Evolutionary conservation across 2,797 vertebrate species (phyloP).

Genomic region (Clamator glandarius): DNA sequence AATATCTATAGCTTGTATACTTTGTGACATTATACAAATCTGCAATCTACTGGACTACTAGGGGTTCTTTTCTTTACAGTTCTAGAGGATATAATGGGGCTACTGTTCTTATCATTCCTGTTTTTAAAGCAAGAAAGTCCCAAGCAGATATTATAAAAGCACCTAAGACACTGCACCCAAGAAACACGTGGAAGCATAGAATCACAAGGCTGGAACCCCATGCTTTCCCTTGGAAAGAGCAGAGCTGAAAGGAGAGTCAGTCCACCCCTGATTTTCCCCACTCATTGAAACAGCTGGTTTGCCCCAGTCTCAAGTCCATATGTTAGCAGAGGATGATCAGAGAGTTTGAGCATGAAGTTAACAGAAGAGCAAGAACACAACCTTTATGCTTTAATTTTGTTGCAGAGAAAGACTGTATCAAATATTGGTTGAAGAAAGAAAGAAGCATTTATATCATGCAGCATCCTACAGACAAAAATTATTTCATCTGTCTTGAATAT

Average conservation of each 20-base stretch:
- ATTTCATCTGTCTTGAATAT: background rate
- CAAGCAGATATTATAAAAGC: background rate
- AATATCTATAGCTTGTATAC: background rate
- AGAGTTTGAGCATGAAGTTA: background rate
- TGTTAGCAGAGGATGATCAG: background rate
- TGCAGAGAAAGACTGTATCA: background rate
- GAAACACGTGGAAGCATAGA: background rate
- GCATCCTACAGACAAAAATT: background rate
- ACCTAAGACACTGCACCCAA: background rate
- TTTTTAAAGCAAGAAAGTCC: background rate
- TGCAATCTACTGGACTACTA: background rate
- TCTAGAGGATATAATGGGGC: background rate
- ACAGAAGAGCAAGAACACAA: background rate
- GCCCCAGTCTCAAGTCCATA: background rate
- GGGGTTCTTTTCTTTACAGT: background rate
- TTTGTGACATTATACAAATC: background rate
- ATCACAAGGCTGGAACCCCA: background rate
- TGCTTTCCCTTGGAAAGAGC: background rate
- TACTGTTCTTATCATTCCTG: background rate
- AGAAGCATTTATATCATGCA: background rate
- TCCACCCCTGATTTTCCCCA: background rate
- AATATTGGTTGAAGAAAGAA: background rate
- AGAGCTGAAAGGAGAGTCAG: background rate
- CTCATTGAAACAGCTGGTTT: background rate
- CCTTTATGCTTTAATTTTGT: background rate